These are phyloP conservation scores for Glyptemys insculpta DNA, from an alignment of 2,797 vertebrate species.

Conservation along the genomic window DNA sequence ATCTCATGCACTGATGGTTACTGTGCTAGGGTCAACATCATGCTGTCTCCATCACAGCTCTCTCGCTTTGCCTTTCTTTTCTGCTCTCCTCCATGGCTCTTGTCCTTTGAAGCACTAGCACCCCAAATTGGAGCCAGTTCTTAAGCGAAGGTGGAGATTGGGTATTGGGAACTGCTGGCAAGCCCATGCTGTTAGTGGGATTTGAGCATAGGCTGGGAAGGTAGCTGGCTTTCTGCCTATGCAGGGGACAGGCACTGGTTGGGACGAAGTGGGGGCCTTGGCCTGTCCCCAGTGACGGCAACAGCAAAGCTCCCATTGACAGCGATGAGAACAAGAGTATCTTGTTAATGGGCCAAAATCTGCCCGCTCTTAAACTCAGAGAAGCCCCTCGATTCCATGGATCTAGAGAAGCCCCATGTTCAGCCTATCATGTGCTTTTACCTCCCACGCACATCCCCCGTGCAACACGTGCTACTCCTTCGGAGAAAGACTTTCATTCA, in stretches of 20 bases:
- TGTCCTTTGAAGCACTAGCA: not conserved
- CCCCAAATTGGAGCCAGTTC: too few relatives aligned
- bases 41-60: not conserved
- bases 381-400: too few relatives aligned
- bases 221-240: not conserved
- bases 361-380: too few relatives aligned
- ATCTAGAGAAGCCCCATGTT: too few relatives aligned
- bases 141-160: not conserved
- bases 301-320: not conserved
- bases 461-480: not conserved
- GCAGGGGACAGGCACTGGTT: not conserved
- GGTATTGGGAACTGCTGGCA: not conserved
- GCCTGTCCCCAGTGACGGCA: not conserved
- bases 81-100: not conserved
- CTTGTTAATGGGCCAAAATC: too few relatives aligned
- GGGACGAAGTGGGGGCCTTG: not conserved
- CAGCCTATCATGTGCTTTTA: not conserved
- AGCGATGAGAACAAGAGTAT: too few relatives aligned
- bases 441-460: not conserved
- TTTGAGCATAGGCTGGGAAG: not conserved
- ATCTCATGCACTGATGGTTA: too few relatives aligned
- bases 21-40: not conserved
- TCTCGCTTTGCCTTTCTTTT: not conserved
- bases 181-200: not conserved
- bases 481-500: not conserved